Evolutionary conservation across 2,797 vertebrate species (phyloP), one percentile per base, ranked within the genome.

Genomic region (Trachurus trachurus): DNA sequence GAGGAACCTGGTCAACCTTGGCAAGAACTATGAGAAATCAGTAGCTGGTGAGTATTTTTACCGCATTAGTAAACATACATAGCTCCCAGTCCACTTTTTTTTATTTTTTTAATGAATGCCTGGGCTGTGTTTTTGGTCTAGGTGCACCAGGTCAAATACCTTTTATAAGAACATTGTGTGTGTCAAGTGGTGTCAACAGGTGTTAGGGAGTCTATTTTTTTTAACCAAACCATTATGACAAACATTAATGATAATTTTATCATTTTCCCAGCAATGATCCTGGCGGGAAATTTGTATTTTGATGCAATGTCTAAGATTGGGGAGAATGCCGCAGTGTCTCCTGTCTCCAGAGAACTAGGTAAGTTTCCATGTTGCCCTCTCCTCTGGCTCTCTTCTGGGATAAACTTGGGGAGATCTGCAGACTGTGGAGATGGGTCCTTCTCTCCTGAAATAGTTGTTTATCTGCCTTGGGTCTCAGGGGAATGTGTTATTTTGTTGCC

Each of bases 1-100:
- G 82, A 96, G 97, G 87, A 99, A 99, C 88, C 96, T 99, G 88
- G 95, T 98, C 94, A 99, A 98, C 93, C 91, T 99, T 85, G 98
- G 98, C 19, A 99, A 98, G 94, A 99, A 95, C 93, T 99, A 99
- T 67, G 98, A 99, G 94, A 99, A 99, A 93, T 95, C 98, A 17
- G 97, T 98, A 69, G 95, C 94, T 78, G 98, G 98, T 99, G 94
- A 97, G 97, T 87, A 29, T 67, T 63, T 69, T 50, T 45, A 59
- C 9, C 37, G 42, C 58, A 22, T 13, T 12, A 9, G 31, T 66
- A 22, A 26, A 66, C 7, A 13, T 73, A 78, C 0, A 29, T 12
- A 49, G 17, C 13, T 4, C 19, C 9, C 6, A 44, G 29, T 34
- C 19, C 40, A 21, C 70, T 29, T 26, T 26, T 26, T 17, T 26